Conservation (phyloP, 2,113 vertebrate genomes). For the Ascaphus truei region DNA sequence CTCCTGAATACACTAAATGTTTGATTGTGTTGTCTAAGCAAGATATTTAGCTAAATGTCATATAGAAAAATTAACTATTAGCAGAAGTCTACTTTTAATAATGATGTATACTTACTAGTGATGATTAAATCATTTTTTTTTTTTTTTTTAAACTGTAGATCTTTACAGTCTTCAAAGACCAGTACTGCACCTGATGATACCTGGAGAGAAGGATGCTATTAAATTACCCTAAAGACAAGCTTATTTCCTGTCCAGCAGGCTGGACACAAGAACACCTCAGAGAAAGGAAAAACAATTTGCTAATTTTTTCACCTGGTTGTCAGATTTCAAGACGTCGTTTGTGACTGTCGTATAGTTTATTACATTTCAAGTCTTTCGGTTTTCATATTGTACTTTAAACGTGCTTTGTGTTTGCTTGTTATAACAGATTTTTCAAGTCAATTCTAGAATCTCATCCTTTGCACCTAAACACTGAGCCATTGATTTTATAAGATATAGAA, state of each 20-base stretch:
- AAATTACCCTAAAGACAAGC: conserved; percentile 28
- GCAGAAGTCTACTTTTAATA: no score
- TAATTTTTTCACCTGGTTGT: not conserved
- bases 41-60: no score
- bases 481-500: not conserved
- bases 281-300: not conserved
- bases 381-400: not conserved
- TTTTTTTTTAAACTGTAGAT: conserved; percentile 52
- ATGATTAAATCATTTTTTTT: no score
- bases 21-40: no score
- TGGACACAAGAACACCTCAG: conserved; percentile 38
- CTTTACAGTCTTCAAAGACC: conserved; percentile 66
- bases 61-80: no score
- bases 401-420: not conserved
- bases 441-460: not conserved
- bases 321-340: not conserved
- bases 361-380: not conserved
- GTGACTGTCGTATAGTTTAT: not conserved
- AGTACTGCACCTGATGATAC: conserved; percentile 61
- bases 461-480: not conserved
- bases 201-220: conserved; percentile 91
- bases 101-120: no score
- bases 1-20: fast-evolving
- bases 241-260: conserved; percentile 55
- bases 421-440: not conserved